phyloP scores from a whole-genome alignment of 2,797 vertebrate genomes.

The Pangasius mekongensis region DNA sequence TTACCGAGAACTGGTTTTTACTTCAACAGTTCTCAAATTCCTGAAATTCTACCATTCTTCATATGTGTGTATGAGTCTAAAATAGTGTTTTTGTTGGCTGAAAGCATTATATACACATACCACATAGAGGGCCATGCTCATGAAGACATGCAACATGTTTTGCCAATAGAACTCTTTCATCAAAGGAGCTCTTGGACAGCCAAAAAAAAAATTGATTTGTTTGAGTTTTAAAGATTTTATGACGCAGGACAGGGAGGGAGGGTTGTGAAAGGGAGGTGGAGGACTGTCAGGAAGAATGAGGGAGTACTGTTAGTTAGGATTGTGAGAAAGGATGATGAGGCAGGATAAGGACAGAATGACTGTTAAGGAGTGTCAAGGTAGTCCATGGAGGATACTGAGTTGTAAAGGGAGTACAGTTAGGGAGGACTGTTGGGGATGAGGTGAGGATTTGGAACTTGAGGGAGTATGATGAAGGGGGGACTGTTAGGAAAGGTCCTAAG shows the following conservation, averaged over 20 bases:
- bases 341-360: background rate
- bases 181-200: background rate
- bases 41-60: background rate
- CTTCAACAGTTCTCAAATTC: background rate
- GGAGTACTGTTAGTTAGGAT: background rate
- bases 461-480: background rate
- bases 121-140: background rate
- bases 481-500: background rate
- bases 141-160: background rate
- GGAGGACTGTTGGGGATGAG: background rate
- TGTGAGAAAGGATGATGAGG: background rate
- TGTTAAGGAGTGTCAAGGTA: background rate
- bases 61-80: background rate
- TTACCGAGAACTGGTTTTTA: background rate
- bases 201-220: background rate
- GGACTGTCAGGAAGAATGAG: background rate
- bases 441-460: background rate
- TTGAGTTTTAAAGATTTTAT: background rate
- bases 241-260: background rate
- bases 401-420: background rate
- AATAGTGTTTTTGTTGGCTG: background rate
- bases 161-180: background rate
- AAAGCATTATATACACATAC: background rate
- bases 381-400: background rate
- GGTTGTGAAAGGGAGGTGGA: background rate